A percentile compares a stretch with the other conserved stretches of the same genome.
phyloP scores from a whole-genome alignment of 2,888 invertebrate genomes.

The Ctena decussata region DNA sequence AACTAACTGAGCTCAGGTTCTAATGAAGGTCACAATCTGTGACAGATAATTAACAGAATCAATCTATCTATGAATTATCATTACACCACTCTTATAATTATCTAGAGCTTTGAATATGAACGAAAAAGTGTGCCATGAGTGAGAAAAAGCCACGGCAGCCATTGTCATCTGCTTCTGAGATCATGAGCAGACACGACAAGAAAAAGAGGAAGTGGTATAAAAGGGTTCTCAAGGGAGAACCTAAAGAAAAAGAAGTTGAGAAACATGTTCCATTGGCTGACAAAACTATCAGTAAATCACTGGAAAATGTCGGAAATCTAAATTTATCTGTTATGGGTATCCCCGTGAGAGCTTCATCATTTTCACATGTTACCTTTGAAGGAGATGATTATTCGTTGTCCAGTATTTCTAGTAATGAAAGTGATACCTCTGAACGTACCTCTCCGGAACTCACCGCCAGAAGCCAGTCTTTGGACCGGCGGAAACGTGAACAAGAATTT shows the following conservation, averaged over 20 bases:
- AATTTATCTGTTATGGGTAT: slow-evolving; percentile 42
- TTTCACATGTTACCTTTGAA: slow-evolving; percentile 20
- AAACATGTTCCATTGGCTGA: neutral
- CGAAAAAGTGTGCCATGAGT: neutral
- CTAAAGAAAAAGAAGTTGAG: slow-evolving; percentile 4
- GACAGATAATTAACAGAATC: too few relatives aligned
- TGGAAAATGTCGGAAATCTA: slow-evolving; percentile 57
- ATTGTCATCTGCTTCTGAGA: slow-evolving; percentile 70
- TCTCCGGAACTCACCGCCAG: neutral
- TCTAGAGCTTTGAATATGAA: too few relatives aligned
- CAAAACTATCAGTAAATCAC: slow-evolving; percentile 41
- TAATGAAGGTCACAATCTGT: too few relatives aligned
- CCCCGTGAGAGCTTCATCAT: slow-evolving; percentile 23
- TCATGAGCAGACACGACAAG: slow-evolving; percentile 71
- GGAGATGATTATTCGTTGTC: slow-evolving; percentile 47
- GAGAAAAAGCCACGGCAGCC: slow-evolving; percentile 55
- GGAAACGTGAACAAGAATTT: neutral
- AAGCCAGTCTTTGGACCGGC: neutral
- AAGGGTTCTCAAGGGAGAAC: slow-evolving; percentile 38
- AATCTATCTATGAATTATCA: too few relatives aligned
- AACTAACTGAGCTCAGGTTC: too few relatives aligned
- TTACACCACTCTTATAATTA: too few relatives aligned
- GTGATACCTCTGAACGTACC: slow-evolving; percentile 22
- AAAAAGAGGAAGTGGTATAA: slow-evolving; percentile 64
- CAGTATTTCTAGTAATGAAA: slow-evolving; percentile 58